Evolutionary conservation across 2,888 invertebrate genomes (phyloP).

Genomic region (Andrena praecox): DNA sequence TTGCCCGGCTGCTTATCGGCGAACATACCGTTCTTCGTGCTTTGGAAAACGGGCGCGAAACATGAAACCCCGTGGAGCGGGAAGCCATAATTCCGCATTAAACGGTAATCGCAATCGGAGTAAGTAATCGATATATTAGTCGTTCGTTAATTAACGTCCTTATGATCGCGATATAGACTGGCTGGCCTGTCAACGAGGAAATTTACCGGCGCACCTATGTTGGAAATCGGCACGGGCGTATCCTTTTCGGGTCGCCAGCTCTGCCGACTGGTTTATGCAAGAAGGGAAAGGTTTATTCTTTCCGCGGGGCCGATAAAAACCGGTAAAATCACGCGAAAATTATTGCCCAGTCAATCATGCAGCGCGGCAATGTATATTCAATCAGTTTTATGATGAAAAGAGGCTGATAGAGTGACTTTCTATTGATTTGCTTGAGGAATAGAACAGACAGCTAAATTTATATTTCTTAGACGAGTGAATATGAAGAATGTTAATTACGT

Average conservation of each 20-base stretch:
- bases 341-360: slow-evolving; percentile 48
- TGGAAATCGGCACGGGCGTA: slow-evolving; percentile 66
- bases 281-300: slow-evolving; percentile 55
- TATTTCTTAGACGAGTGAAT: not conserved
- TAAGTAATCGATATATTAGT: slow-evolving; percentile 80
- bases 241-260: slow-evolving; percentile 70
- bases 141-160: slow-evolving; percentile 78
- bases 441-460: not conserved
- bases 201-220: slow-evolving; percentile 71
- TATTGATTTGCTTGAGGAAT: not conserved
- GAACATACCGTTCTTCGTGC: slow-evolving; percentile 62
- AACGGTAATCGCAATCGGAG: slow-evolving; percentile 74
- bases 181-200: slow-evolving; percentile 71
- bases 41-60: slow-evolving; percentile 63
- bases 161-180: slow-evolving; percentile 73
- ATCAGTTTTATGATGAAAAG: slow-evolving; percentile 42
- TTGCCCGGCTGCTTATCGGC: slow-evolving; percentile 61
- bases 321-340: slow-evolving; percentile 52
- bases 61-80: slow-evolving; percentile 65
- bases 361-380: slow-evolving; percentile 14
- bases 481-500: not conserved
- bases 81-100: slow-evolving; percentile 77
- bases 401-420: slow-evolving; percentile 21
- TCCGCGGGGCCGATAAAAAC: slow-evolving; percentile 33
- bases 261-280: slow-evolving; percentile 60